phyloP scores from a whole-genome alignment of 2,888 invertebrate genomes.

The Ochropacha duplaris region DNA sequence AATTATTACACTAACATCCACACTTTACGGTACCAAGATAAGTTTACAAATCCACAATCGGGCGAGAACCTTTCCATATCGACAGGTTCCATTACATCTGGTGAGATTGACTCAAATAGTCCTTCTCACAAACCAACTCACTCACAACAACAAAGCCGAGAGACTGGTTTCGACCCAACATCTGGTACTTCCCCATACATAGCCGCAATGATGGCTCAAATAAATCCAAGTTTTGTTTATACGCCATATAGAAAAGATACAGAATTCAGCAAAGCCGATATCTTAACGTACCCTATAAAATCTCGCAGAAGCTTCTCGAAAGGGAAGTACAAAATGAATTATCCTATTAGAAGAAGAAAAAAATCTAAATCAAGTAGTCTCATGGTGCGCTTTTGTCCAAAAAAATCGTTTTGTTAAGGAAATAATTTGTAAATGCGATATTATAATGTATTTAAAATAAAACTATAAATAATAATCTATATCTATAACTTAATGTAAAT shows the following conservation, averaged over 20 bases:
- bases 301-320: slow-evolving; percentile 47
- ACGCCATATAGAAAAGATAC: slow-evolving; percentile 6
- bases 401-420: not conserved
- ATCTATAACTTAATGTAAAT: no score
- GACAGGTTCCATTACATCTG: slow-evolving; percentile 44
- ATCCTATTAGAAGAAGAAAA: slow-evolving; percentile 46
- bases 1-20: slow-evolving; percentile 47
- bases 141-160: slow-evolving; percentile 12
- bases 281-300: slow-evolving; percentile 28
- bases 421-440: not conserved
- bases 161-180: slow-evolving; percentile 43
- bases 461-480: not conserved
- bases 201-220: slow-evolving; percentile 36
- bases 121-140: slow-evolving; percentile 43
- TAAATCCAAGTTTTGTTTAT: not conserved
- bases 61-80: slow-evolving; percentile 37
- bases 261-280: slow-evolving; percentile 16
- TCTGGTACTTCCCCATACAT: slow-evolving; percentile 39
- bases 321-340: slow-evolving; percentile 54
- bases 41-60: slow-evolving; percentile 51
- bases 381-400: slow-evolving; percentile 12
- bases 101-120: slow-evolving; percentile 47
- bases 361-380: slow-evolving; percentile 34
- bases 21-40: slow-evolving; percentile 61
- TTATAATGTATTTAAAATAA: not conserved